Evolutionary conservation across 2,113 vertebrate species (phyloP).

Genomic region (Cnemophilus loriae): DNA sequence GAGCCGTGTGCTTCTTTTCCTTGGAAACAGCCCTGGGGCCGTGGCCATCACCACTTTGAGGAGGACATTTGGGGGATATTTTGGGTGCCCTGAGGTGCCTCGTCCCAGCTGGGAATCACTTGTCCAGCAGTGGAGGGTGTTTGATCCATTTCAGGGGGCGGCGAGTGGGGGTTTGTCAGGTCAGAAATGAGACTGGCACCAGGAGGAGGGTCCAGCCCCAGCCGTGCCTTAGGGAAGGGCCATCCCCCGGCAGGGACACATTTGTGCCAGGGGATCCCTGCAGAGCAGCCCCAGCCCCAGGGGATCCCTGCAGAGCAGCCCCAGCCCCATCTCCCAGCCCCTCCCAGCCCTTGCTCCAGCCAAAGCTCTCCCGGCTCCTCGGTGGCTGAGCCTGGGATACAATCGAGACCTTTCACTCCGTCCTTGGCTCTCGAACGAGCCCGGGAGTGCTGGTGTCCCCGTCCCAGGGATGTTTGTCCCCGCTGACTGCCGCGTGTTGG

Average conservation of each 20-base stretch:
- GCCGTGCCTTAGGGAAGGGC: not conserved
- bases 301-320: not conserved
- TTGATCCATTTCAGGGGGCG: not conserved
- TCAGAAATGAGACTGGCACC: not conserved
- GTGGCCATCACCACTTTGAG: accelerated
- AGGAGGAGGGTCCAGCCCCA: not conserved
- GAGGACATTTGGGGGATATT: not conserved
- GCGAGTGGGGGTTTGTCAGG: not conserved
- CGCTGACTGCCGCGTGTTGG: accelerated
- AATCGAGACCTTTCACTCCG: accelerated
- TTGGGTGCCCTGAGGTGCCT: not conserved
- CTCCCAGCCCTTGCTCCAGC: not conserved
- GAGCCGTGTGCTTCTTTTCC: not conserved
- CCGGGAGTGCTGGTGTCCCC: not conserved
- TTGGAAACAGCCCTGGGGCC: not conserved
- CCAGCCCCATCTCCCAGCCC: not conserved
- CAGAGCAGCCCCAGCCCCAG: not conserved
- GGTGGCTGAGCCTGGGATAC: not conserved
- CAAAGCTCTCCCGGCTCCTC: accelerated
- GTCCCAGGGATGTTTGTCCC: not conserved
- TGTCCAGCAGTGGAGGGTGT: not conserved
- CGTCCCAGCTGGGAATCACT: accelerated
- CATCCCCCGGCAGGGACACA: accelerated
- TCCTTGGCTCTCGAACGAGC: not conserved
- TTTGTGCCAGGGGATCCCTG: not conserved